Base-by-base conservation (phyloP, 2,797 vertebrate genomes). In the Salarias fasciatus region DNA sequence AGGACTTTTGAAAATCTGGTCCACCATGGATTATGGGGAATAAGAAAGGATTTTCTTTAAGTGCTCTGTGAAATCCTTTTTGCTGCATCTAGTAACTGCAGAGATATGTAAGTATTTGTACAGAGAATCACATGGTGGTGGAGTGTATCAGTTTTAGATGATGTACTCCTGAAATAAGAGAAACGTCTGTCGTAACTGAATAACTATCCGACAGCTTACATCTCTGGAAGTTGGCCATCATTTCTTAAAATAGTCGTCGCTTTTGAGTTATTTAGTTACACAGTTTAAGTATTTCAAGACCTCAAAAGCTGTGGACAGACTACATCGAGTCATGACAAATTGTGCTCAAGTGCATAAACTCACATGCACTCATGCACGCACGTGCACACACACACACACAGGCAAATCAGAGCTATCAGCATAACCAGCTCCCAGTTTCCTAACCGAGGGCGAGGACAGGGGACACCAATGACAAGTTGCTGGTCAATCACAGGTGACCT, bases 81-180 rank as follows among this genome's bases (percentile, higher is more conserved):
- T 76, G 66, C 67, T 83, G 53, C 71, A 72, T 75, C 53, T 67
- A 56, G 56, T 79, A 84, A 87, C 77, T 77, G 68, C 40, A 24
- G 69, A 60, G 77, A 85, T 80, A 79, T 82, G 74, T 79, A 83
- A 72, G 64, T 79, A 83, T 89, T 88, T 86, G 79, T 80, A 79
- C 49, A 24, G 63, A 72, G 42, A 44, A 56, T 53, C 63, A 72
- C 47, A 33, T 44, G 72, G 54, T 80, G 74, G 66, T 58, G 2
- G 45, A 57, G 43, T 35, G 1, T 40, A 64, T 72, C 56, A 24
- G 48, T 67, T 78, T 76, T 44, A 42, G 50, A 58, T 14, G 55
- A 40, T 67, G 47, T 49, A 60, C 42, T 53, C 58, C 55, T 44
- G 52, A 35, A 38, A 37, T 75, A n/a, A 38, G 54, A 51, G 53